These are phyloP conservation scores for Harpagoxenus sublaevis DNA, from an alignment of 2,888 invertebrate species.

Conservation along the genomic window DNA sequence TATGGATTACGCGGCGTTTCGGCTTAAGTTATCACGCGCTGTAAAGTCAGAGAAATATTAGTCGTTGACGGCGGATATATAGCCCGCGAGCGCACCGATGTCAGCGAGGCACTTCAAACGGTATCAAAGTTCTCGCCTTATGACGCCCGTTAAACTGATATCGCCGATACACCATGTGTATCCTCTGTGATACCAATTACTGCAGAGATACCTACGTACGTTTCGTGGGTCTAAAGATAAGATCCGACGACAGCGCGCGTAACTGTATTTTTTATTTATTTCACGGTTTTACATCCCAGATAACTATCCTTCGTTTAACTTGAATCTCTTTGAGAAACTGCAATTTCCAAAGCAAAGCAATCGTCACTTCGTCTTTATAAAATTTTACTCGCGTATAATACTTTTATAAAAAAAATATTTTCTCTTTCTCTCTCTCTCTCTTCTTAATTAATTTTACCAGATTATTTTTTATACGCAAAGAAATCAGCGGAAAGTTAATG, in stretches of 20 bases:
- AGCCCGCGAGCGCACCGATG: slow-evolving; percentile 20
- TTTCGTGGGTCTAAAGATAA: slow-evolving; percentile 2
- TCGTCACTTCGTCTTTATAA: too few species aligned
- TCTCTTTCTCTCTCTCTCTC: neutral
- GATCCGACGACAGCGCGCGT: neutral
- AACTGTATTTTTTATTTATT: neutral
- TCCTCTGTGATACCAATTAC: neutral
- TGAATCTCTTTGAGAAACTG: neutral
- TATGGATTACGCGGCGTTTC: slow-evolving; percentile 58
- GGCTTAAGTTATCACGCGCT: slow-evolving; percentile 57
- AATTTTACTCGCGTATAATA: neutral
- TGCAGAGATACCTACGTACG: neutral
- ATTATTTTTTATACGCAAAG: neutral
- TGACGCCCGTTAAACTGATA: slow-evolving; percentile 54
- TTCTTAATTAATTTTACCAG: neutral
- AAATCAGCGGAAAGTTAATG: neutral
- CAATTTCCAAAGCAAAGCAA: neutral
- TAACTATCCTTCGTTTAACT: slow-evolving; percentile 5
- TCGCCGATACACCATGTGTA: neutral
- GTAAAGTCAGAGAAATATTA: slow-evolving; percentile 63
- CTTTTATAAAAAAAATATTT: neutral
- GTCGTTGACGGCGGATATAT: slow-evolving; percentile 55
- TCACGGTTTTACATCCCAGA: neutral
- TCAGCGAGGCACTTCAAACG: slow-evolving; percentile 47
- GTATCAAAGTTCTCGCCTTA: slow-evolving; percentile 48